These are phyloP conservation scores for Melospiza melodia DNA, from an alignment of 2,113 vertebrate species.

Conservation along the genomic window DNA sequence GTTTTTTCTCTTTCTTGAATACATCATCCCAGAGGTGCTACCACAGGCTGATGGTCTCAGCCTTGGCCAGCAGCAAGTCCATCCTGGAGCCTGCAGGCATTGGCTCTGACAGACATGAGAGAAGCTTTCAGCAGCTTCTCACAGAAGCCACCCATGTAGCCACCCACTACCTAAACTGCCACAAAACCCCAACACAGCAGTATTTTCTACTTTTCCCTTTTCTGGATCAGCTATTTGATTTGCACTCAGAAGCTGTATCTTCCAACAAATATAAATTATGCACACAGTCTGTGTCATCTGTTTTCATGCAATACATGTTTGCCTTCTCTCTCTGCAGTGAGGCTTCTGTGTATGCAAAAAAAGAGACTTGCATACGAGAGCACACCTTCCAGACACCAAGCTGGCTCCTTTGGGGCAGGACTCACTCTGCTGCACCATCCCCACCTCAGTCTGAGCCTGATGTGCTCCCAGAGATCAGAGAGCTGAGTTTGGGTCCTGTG, in stretches of 20 bases:
- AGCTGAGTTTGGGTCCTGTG: background rate
- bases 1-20: background rate
- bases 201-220: background rate
- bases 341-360: background rate
- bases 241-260: background rate
- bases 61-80: background rate
- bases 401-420: background rate
- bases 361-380: background rate
- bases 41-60: background rate
- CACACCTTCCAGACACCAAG: background rate
- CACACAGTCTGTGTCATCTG: background rate
- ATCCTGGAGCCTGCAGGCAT: accelerated
- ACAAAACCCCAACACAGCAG: background rate
- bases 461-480: background rate
- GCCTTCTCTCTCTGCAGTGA: background rate
- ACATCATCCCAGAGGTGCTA: background rate
- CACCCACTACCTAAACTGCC: background rate
- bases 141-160: background rate
- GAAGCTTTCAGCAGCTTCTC: background rate
- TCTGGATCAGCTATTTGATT: background rate
- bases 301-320: background rate
- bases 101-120: background rate
- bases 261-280: background rate
- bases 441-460: background rate
- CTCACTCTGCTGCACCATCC: background rate